Conservation (phyloP, 2,888 invertebrate genomes). For the Empis stercorea region DNA sequence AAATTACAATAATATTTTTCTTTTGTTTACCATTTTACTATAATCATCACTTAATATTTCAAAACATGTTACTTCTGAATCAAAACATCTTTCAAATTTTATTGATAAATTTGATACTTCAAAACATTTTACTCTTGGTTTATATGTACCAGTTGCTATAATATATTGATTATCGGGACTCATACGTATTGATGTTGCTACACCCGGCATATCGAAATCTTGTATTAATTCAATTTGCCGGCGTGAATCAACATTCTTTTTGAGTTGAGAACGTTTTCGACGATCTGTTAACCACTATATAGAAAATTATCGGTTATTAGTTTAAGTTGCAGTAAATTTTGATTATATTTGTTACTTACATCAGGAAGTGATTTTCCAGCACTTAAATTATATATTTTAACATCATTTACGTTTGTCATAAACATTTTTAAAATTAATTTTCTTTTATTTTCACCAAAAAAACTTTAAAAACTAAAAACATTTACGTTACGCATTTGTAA, state of each 20-base stretch:
- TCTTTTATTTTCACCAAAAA: too few species aligned
- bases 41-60: conserved; percentile 91
- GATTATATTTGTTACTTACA: conserved; percentile 62
- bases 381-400: conserved; percentile 96
- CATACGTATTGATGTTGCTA: conserved; percentile 71
- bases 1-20: background rate
- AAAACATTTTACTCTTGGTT: conserved; percentile 90
- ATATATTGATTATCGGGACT: conserved; percentile 89
- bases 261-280: conserved; percentile 65
- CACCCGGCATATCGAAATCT: conserved; percentile 97
- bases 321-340: background rate
- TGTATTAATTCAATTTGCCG: conserved; percentile 92
- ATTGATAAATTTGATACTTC: conserved; percentile 91
- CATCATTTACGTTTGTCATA: conserved; percentile 84
- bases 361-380: conserved; percentile 94
- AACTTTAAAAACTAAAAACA: too few species aligned
- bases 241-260: conserved; percentile 81
- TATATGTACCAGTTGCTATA: conserved; percentile 87
- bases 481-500: too few species aligned
- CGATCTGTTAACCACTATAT: conserved; percentile 75
- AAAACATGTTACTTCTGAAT: conserved; percentile 91
- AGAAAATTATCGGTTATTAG: background rate
- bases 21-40: conserved; percentile 60
- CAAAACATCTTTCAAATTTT: conserved; percentile 96
- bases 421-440: conserved; percentile 54